A percentile compares a stretch with the other conserved stretches of the same genome.
Conservation (phyloP, 1,140 invertebrate species). For the Sycophila sp. region DNA sequence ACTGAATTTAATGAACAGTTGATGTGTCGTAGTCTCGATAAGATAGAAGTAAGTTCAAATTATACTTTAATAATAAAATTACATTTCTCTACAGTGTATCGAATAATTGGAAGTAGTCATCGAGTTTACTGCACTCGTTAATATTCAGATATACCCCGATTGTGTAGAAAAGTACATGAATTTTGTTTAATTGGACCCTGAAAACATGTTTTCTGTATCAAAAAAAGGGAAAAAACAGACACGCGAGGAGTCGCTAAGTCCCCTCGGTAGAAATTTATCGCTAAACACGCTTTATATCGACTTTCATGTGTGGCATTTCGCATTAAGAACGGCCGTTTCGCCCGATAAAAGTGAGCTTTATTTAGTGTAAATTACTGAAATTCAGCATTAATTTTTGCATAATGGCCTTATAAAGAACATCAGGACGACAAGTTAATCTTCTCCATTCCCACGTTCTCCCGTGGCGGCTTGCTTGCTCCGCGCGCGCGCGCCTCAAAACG, state of each 20-base stretch:
- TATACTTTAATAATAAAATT: too few relatives aligned
- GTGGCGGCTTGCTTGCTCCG: neutral
- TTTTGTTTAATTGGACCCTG: slow-evolving; percentile 20
- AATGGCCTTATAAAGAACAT: slow-evolving; percentile 36
- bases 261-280: slow-evolving; percentile 22
- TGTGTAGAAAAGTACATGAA: neutral
- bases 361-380: slow-evolving; percentile 41
- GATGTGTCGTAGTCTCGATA: too few relatives aligned
- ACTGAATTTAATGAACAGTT: too few relatives aligned
- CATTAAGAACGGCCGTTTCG: slow-evolving; percentile 30
- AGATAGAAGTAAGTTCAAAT: too few relatives aligned
- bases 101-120: too few relatives aligned
- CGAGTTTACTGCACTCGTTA: neutral
- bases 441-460: slow-evolving; percentile 37
- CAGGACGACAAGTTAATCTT: slow-evolving; percentile 39
- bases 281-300: slow-evolving; percentile 24
- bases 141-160: neutral
- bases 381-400: slow-evolving; percentile 40
- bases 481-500: neutral
- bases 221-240: neutral
- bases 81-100: too few relatives aligned
- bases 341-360: slow-evolving; percentile 33
- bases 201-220: neutral
- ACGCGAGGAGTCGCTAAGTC: neutral
- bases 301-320: slow-evolving; percentile 37